Conservation (phyloP, 2,888 invertebrate genomes). For the Caenorhabditis drosophilae region DNA sequence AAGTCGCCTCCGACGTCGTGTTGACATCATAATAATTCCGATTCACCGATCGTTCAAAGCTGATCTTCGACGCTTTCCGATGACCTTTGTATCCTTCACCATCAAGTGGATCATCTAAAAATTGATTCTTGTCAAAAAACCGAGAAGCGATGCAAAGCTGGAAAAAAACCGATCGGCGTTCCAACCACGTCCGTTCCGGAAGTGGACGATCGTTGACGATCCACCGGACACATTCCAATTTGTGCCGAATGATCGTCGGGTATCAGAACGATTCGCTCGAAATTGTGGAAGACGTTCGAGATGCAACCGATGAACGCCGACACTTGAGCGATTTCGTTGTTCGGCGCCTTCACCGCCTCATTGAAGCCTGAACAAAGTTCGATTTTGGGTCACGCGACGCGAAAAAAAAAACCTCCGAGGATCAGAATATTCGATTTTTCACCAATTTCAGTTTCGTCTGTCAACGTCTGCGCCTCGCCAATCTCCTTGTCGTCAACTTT, state of each 20-base stretch:
- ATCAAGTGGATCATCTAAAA: constrained; percentile 45
- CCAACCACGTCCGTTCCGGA: too few relatives aligned
- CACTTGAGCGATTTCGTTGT: constrained; percentile 63
- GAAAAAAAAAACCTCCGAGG: constrained; percentile 67
- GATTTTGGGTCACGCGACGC: too few relatives aligned
- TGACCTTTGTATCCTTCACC: constrained; percentile 38
- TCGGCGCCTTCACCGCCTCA: constrained; percentile 50
- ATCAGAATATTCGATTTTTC: constrained; percentile 42
- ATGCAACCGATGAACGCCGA: constrained; percentile 70
- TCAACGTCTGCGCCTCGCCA: constrained; percentile 46
- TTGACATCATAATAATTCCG: constrained; percentile 38
- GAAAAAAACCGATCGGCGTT: too few relatives aligned
- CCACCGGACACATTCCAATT: constrained; percentile 59
- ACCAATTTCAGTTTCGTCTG: constrained; percentile 60
- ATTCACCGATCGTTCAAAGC: constrained; percentile 28
- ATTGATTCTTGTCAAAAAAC: too few relatives aligned
- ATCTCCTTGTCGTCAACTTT: constrained; percentile 68
- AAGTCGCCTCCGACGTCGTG: constrained; percentile 9
- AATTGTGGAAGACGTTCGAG: constrained; percentile 69
- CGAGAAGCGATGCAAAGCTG: too few relatives aligned
- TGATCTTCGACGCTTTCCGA: constrained; percentile 33
- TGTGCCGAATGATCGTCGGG: constrained; percentile 62
- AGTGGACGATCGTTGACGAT: too few relatives aligned
- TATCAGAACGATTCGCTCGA: constrained; percentile 54
- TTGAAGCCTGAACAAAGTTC: too few relatives aligned